Conservation (phyloP, 2,797 vertebrate species). For the Amazonetta brasiliensis region DNA sequence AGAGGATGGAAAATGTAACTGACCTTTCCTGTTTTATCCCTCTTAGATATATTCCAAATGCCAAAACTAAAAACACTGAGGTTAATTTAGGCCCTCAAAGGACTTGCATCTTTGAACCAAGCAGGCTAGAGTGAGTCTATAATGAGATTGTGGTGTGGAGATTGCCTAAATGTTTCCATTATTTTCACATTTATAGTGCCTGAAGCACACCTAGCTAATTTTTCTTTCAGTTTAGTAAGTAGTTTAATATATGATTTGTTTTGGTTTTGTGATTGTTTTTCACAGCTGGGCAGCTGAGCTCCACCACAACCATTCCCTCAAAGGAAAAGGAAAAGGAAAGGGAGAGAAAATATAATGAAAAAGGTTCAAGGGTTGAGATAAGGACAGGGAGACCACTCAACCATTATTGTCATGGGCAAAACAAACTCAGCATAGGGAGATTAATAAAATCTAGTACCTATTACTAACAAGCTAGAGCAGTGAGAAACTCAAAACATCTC, state of each 20-base stretch:
- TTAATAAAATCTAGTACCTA: too few species aligned
- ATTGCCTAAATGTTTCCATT: neutral
- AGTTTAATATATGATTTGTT: neutral
- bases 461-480: too few species aligned
- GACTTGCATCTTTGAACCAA: neutral
- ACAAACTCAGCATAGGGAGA: too few species aligned
- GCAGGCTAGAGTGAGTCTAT: neutral
- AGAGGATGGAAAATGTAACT: neutral
- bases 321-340: too few species aligned
- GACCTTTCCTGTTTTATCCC: neutral
- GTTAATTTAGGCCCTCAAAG: neutral
- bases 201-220: neutral
- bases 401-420: too few species aligned
- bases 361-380: too few species aligned
- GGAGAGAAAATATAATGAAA: too few species aligned
- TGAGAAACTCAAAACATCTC: too few species aligned
- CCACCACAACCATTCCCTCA: too few species aligned
- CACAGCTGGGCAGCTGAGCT: too few species aligned
- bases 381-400: too few species aligned
- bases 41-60: neutral
- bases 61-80: neutral
- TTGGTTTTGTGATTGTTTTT: too few species aligned
- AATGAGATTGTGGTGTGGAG: neutral
- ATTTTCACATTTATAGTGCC: neutral
- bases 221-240: neutral